Evolutionary conservation across 2,113 vertebrate genomes (phyloP).

Genomic region (Delphinapterus leucas): DNA sequence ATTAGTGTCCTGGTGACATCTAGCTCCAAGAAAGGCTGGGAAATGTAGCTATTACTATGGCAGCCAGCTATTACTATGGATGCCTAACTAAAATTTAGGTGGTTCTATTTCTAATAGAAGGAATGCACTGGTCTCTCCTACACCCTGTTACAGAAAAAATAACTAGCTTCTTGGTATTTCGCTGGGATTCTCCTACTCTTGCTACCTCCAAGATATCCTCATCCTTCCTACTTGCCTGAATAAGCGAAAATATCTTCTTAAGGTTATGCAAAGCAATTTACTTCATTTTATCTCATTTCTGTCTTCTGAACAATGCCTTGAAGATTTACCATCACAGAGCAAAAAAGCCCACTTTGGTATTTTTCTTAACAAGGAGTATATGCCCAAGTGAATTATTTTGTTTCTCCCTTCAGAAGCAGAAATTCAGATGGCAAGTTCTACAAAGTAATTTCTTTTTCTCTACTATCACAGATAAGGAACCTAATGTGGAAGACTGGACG

Average conservation of each 20-base stretch:
- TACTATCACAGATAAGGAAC: not conserved
- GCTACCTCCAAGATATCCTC: not conserved
- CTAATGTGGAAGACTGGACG: not conserved
- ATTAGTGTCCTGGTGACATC: not conserved
- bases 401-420: not conserved
- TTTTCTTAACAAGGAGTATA: constrained; percentile 17
- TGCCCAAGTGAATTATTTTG: constrained; percentile 21
- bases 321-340: constrained; percentile 30
- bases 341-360: not conserved
- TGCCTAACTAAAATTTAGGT: not conserved
- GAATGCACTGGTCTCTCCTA: not conserved
- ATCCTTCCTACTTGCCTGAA: not conserved
- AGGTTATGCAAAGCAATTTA: not conserved
- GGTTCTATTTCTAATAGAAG: not conserved
- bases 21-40: not conserved
- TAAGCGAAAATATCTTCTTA: not conserved
- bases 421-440: constrained; percentile 8
- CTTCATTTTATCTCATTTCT: constrained; percentile 45
- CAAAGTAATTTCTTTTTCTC: constrained; percentile 48
- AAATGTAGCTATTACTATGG: not conserved
- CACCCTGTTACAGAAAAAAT: not conserved
- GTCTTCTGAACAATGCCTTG: not conserved
- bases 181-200: not conserved
- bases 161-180: not conserved
- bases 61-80: too few relatives aligned